Evolutionary conservation across 2,113 vertebrate species (phyloP).

Genomic region (Varanus salvator): DNA sequence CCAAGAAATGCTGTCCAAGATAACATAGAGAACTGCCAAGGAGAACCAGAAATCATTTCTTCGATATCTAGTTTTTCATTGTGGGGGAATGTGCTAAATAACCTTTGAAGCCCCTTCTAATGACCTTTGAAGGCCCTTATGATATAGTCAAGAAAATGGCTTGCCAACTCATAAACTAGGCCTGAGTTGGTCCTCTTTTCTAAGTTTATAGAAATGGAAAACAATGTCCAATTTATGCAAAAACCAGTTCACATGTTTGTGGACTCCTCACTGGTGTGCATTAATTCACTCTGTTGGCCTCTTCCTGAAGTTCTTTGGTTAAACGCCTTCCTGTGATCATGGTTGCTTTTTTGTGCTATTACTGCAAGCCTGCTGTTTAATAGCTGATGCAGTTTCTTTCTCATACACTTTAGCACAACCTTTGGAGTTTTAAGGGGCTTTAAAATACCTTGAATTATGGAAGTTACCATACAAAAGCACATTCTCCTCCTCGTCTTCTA

Average conservation of each 20-base stretch:
- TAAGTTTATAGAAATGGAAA: not conserved
- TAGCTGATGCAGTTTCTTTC: constrained; percentile 45
- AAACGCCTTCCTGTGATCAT: not conserved
- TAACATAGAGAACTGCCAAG: not conserved
- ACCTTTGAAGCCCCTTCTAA: not conserved
- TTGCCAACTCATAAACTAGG: not conserved
- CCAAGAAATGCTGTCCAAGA: no score
- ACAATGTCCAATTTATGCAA: not conserved
- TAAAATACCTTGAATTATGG: constrained; percentile 60
- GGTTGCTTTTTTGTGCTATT: constrained; percentile 21
- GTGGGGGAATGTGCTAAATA: not conserved
- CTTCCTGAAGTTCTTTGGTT: not conserved
- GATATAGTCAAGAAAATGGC: not conserved
- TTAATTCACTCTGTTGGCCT: not conserved
- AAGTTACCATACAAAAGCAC: constrained; percentile 53
- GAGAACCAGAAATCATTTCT: not conserved
- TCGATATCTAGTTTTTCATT: not conserved
- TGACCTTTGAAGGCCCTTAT: not conserved
- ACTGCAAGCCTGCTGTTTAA: constrained; percentile 52
- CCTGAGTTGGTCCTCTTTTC: not conserved
- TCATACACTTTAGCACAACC: constrained; percentile 32
- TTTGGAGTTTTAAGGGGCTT: constrained; percentile 60
- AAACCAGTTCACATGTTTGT: not conserved
- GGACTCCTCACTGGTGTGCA: not conserved
- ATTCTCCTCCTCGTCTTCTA: constrained; percentile 49